Conservation (phyloP, 64 coral and sea anemone species). For the Montipora cactus region DNA sequence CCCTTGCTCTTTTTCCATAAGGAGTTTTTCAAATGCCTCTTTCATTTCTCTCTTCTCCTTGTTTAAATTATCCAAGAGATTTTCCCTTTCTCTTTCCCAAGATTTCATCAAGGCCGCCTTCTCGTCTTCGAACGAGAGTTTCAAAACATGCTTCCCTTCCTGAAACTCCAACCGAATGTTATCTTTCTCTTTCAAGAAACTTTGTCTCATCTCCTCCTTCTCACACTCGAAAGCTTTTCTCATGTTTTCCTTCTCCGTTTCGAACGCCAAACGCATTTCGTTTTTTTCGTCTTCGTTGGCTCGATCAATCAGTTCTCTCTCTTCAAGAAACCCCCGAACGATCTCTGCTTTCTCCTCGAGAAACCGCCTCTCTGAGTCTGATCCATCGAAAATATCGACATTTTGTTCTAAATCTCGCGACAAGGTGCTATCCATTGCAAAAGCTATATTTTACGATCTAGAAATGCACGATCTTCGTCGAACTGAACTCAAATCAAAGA, state of each 20-base stretch:
- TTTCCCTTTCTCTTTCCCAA: slow-evolving; percentile 84
- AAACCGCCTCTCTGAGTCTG: slow-evolving; percentile 42
- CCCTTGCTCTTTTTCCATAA: slow-evolving; percentile 72
- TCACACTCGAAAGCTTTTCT: slow-evolving; percentile 89
- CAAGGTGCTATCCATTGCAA: not conserved
- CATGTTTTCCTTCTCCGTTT: slow-evolving; percentile 93
- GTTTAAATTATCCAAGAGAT: slow-evolving; percentile 71
- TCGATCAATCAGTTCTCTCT: slow-evolving; percentile 79
- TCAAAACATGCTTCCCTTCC: slow-evolving; percentile 95
- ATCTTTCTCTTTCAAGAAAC: slow-evolving; percentile 96
- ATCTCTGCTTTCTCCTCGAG: slow-evolving; percentile 96
- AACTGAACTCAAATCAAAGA: not conserved
- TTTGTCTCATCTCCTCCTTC: slow-evolving; percentile 91
- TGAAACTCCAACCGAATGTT: slow-evolving; percentile 95
- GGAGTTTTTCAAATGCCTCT: slow-evolving; percentile 61
- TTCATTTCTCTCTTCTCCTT: slow-evolving; percentile 88
- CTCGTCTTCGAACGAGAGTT: slow-evolving; percentile 94
- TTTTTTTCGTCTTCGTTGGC: slow-evolving; percentile 90
- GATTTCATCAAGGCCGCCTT: slow-evolving; percentile 69
- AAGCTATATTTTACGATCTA: not conserved
- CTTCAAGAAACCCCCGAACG: slow-evolving; percentile 93
- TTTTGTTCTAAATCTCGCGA: not conserved
- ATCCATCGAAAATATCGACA: not conserved
- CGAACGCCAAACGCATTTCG: slow-evolving; percentile 81
- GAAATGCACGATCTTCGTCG: not conserved